Evolutionary conservation across 2,888 invertebrate species (phyloP).

Genomic region (Drepana falcataria): DNA sequence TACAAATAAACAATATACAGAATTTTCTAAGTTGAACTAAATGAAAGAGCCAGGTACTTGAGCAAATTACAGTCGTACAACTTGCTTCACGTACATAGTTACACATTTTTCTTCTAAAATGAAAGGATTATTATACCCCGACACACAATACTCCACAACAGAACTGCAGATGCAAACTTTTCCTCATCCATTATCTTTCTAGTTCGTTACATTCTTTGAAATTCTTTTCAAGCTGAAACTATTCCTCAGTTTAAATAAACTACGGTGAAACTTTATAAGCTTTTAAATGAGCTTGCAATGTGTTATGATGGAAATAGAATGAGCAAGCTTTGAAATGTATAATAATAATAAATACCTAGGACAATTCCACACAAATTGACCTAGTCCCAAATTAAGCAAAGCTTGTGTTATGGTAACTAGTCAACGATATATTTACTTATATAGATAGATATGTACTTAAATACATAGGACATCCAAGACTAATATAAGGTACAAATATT

Average conservation of each 20-base stretch:
- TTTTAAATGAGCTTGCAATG: neutral
- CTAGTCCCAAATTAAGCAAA: too few species aligned
- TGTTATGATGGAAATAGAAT: neutral
- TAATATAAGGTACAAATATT: too few species aligned
- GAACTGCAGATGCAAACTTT: slow-evolving; percentile 29
- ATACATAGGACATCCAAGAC: too few species aligned
- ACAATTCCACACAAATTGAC: too few species aligned
- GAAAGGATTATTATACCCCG: slow-evolving; percentile 17
- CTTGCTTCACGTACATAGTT: neutral
- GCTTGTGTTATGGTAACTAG: too few species aligned
- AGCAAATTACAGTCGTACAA: too few species aligned
- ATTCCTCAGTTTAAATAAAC: slow-evolving; percentile 10
- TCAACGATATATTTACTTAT: too few species aligned
- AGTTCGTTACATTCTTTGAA: slow-evolving; percentile 25
- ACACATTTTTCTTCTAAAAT: slow-evolving; percentile 10
- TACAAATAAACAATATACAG: too few species aligned
- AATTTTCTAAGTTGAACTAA: too few species aligned
- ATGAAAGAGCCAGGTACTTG: too few species aligned
- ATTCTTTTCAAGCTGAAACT: slow-evolving; percentile 19
- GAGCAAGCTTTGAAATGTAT: neutral
- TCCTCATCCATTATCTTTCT: slow-evolving; percentile 31
- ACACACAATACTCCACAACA: slow-evolving; percentile 10
- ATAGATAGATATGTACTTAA: too few species aligned
- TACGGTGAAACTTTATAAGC: slow-evolving; percentile 9
- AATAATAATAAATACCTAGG: neutral